Base-by-base conservation (phyloP, 1,140 invertebrate species). In the Zaprionus tsacasi region DNA sequence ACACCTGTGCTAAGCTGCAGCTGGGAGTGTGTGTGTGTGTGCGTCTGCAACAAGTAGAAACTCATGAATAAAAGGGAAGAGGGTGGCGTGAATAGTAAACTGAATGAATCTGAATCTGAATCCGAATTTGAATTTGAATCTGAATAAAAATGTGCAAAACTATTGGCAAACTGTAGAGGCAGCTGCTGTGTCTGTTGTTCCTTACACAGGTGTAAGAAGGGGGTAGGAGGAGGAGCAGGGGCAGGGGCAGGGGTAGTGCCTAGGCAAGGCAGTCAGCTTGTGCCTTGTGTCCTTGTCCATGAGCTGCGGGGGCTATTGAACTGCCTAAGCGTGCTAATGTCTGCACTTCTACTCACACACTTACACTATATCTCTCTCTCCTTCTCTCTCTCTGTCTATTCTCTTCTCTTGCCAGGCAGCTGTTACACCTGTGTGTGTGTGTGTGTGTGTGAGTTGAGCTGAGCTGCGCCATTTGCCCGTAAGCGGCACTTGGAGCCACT, bases 31-130 rank as follows among this genome's bases (percentile, higher is more conserved):
- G 40, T 57, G 54, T 58, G 17, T 57, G 50, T 43, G 60, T 79
- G 66, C 79, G 76, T 57, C 67, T 81, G 83, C 83, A 88, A 88
- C 83, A 88, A 88, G 83, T 88, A 81, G 83, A 50, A 85, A 76
- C 61, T 81, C 81, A 88, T 88, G 83, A 82, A 87, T 87, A 89
- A 87, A 77, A 67, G 68, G 61, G 60, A 66, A 30, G 12, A 30
- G 61, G 13, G 2, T 1, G 11, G 52, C 40, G 55, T 52, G 27
- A 58, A 58, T 33, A 17, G 43, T 61, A 80, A 78, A 66, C 58
- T 54, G 59, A 68, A 71, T 72, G 6, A n/a, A n/a, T 7, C n/a
- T 21, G 21, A 21, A 21, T 43, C n/a, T 43, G 66, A 80, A 78
- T 67, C 27, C 45, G 45, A 65, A 64, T 68, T 77, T 54, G 50